Base-by-base conservation (phyloP, 2,888 invertebrate species). In the Chaitophorus viminalis region DNA sequence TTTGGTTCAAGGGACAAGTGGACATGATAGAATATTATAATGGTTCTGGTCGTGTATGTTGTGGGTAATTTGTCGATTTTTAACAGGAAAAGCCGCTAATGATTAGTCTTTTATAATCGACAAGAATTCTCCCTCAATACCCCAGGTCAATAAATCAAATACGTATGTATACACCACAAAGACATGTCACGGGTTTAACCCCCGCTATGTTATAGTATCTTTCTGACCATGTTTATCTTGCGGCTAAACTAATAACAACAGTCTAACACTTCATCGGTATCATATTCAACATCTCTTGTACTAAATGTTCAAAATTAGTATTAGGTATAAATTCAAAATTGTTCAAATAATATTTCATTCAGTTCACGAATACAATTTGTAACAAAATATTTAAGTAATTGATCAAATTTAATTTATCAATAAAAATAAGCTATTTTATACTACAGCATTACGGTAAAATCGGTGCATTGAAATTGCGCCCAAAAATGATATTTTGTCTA, bases 11-110 rank as follows among this genome's bases (percentile, higher is more conserved):
- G 29, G 77, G 78, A 87, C 87, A 87, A 87, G 87, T 87, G 87
- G 87, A 87, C 87, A 81, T 65, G 60, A 60, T 81, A 29, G 17
- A 78, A 36, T 14, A 54, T 39, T 11, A 75, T 79, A 79, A 78
- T 78, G 70, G 86, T 79, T 78, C 74, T 72, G 36, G 3, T 60
- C 65, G 17, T 81, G 74, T 84, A 68, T 81, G 86, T 79, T 87
- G 79, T 87, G 79, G 87, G 87, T 79, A 87, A 87, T 87, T 87
- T 87, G 87, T 87, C 87, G 87, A 39, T 87, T 52, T 87, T 86
- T 86, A 70, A 78, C 8, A 31, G 31, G 36, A 87, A 79, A 87
- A 87, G 87, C 87, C 87, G 87, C 87, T 87, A 87, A 87, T 87
- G 87, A 87, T 79, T 65, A 46, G 74, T 31, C 78, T 79, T 87